phyloP scores from a whole-genome alignment of 2,888 invertebrate species.

The Synanthedon andrenaeformis region DNA sequence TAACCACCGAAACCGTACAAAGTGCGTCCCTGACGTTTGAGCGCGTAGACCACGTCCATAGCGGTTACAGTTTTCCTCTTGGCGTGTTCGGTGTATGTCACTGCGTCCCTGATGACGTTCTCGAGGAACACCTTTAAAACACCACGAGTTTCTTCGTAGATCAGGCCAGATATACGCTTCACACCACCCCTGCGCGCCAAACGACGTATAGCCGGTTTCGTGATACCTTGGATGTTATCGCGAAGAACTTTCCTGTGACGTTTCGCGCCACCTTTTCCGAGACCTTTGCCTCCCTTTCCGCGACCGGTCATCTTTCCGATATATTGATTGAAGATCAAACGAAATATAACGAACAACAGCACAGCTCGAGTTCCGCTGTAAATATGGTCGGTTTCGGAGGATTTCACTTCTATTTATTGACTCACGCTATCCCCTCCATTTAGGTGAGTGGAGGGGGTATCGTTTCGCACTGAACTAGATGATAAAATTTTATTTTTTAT shows the following conservation, averaged over 20 bases:
- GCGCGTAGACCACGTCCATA: conserved; percentile 90
- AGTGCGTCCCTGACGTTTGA: conserved; percentile 85
- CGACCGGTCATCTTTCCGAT: conserved; percentile 76
- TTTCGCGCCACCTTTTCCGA: conserved; percentile 85
- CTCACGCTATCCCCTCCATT: background rate
- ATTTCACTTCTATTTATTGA: no score
- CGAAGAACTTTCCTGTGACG: conserved; percentile 84
- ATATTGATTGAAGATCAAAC: background rate
- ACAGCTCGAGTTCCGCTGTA: no score
- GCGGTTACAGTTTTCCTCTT: conserved; percentile 90
- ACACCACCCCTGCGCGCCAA: conserved; percentile 79
- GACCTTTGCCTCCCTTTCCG: conserved; percentile 82
- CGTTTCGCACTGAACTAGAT: no score
- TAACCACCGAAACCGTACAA: conserved; percentile 84
- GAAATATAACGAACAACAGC: no score
- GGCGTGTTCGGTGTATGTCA: conserved; percentile 88
- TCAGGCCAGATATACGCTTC: conserved; percentile 79
- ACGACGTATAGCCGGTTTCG: conserved; percentile 82
- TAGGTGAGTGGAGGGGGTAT: no score
- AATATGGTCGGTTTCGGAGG: no score
- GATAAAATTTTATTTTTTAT: no score
- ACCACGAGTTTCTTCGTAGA: conserved; percentile 84
- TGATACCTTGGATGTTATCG: conserved; percentile 85
- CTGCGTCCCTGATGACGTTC: conserved; percentile 85
- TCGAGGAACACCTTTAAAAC: conserved; percentile 85